Base-by-base conservation (phyloP, 2,113 vertebrate genomes). In the Polypterus senegalus region DNA sequence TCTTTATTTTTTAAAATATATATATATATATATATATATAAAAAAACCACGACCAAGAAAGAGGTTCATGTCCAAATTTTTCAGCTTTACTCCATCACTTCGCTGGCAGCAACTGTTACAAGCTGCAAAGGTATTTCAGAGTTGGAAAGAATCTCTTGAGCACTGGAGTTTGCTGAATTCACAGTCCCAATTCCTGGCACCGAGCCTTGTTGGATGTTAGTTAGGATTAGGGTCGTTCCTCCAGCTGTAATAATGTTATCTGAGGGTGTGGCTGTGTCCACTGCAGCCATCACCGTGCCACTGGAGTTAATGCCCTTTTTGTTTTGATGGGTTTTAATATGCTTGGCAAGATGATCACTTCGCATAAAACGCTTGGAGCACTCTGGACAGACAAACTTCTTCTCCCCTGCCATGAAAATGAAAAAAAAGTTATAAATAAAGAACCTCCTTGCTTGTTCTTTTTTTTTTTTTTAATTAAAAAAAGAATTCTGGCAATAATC, bases 321-420 rank as follows among this genome's bases (percentile, higher is more conserved):
- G 89, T 97, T 98, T 79, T 94, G 92, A 83, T 98, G 96, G 61
- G 96, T 99, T 91, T 99, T 99, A 87, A 98, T 97, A 81, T 99
- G 96, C 90, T 99, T 99, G 78, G 95, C 94, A 89, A 99, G 92
- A 74, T 98, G 96, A 78, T 99, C 95, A 76, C 96, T 99, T 79
- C 96, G 91, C 95, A 99, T 99, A 80, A 98, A 98, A 71, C 95
- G 90, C 83, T 99, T 99, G 76, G 93, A 97, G 83, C 96, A 99
- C 85, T 99, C 95, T 4, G 91, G 91, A 84, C 96, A 99, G 75
- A 96, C 93, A 82, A 99, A 99, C 78, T 97, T 98, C 89, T 99
- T 99, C 82, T 99, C 96, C 76, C 96, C 96, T 99, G 83, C 75
- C 61, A 72, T 7, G 57, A 52, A 63, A 70, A 9, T 61, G 45